Evolutionary conservation across 2,888 invertebrate genomes (phyloP), one percentile per base, ranked within the genome.

Genomic region (Calameuta filiformis): DNA sequence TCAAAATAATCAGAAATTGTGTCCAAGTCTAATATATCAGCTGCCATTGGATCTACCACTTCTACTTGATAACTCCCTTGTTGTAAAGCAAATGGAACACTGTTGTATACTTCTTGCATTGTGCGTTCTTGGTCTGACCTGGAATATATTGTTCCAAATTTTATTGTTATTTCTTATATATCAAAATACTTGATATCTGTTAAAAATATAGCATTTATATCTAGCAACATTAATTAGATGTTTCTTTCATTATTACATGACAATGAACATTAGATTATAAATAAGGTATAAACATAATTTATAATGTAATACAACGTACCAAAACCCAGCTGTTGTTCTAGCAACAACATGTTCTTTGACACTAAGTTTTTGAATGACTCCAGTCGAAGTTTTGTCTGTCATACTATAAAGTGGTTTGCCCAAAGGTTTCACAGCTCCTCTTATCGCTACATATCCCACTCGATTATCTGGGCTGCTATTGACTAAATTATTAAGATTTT

Each of bases 1-100:
- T 96, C 95, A 90, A 97, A 98, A 81, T 95, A 94, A 91, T 97
- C 96, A 71, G 96, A 95, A 83, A 97, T 95, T 1, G 96, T 95
- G 86, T 97, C 97, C 93, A 98, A 93, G 86, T 97, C 96, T 92
- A 94, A 89, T 86, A 95, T 93, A 84, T 96, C 95, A 0, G 97
- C 96, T 77, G 95, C 93, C 77, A 96, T 90, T 1, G 95, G 95
- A 90, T 97, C 97, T 4, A 95, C 91, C 75, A 97, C 94, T 92
- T 97, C 96, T 68, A 97, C 94, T 80, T 93, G 93, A 83, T 92
- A 91, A 37, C 92, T 92, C 23, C 95, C 95, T 79, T 92, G 92
- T 87, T 93, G 93, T 76, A 98, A 92, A 75, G 94, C 94, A 90
- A 98, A 98, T 3, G 97, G 97, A 88, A 96, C 95, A 76, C 94